Conservation (phyloP, 2,888 invertebrate genomes). For the Trachelus stipa region DNA sequence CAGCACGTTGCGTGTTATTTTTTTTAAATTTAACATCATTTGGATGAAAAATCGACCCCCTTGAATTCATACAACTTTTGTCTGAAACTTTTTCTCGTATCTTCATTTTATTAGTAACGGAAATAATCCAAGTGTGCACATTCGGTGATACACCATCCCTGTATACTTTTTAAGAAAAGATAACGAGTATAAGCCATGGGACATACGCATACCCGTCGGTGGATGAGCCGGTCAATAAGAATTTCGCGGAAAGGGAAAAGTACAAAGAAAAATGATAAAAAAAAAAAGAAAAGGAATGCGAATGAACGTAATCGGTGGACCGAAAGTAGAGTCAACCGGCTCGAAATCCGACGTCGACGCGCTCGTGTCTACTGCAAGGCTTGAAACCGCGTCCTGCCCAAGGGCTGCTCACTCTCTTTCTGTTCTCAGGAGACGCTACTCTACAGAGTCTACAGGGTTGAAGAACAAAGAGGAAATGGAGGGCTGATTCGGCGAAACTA, state of each 20-base stretch:
- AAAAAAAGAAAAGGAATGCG: background rate
- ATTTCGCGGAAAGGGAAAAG: too few species aligned
- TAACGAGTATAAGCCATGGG: background rate
- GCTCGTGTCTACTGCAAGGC: background rate
- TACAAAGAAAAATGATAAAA: too few species aligned
- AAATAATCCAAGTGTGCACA: too few species aligned
- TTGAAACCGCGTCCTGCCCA: background rate
- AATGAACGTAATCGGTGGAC: background rate
- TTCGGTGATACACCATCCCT: too few species aligned
- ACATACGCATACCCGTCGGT: background rate
- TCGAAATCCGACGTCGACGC: background rate
- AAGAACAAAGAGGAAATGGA: background rate
- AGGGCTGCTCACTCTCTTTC: background rate
- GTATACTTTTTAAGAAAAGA: too few species aligned
- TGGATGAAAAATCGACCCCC: too few species aligned
- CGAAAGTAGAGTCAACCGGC: background rate
- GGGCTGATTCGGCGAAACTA: slow-evolving; percentile 1
- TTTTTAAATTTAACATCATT: too few species aligned
- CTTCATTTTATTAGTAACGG: too few species aligned
- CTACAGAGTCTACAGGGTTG: background rate
- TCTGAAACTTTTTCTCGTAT: too few species aligned
- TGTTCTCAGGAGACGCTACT: background rate
- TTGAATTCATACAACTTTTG: too few species aligned
- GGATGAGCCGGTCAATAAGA: background rate
- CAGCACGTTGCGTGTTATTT: too few species aligned